Percentiles rank a stretch among this genome's conserved stretches.
phyloP scores from a whole-genome alignment of 2,797 vertebrate species.

The Austrolebias charrua region DNA sequence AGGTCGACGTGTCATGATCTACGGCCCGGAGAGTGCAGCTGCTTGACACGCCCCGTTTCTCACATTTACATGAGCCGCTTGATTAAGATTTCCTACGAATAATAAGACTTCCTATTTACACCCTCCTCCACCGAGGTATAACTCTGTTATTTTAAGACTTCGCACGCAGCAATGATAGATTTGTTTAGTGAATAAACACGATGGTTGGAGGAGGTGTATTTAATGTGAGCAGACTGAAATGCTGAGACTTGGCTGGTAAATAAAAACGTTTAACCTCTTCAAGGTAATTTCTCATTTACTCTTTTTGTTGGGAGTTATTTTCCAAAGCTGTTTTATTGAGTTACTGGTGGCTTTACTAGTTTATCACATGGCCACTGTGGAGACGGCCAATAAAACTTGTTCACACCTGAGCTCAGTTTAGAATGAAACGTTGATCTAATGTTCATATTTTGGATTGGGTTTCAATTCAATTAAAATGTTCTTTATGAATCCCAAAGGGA shows the following conservation, averaged over 20 bases:
- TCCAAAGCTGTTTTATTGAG: background rate
- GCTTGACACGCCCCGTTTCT: background rate
- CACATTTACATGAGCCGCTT: background rate
- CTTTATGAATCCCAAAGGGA: no score
- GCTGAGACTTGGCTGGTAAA: background rate
- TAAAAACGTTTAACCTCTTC: background rate
- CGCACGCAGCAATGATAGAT: background rate
- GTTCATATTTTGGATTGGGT: background rate
- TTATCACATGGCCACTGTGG: no score
- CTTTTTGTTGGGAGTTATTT: background rate
- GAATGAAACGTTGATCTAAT: background rate
- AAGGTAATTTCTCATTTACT: background rate
- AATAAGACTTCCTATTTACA: background rate
- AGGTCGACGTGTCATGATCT: constrained; percentile 12
- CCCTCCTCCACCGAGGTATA: background rate
- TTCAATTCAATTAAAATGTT: no score
- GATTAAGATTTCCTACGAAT: constrained; percentile 4
- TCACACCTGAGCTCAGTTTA: no score
- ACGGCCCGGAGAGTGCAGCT: constrained; percentile 3
- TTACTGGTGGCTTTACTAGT: no score
- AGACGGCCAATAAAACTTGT: no score
- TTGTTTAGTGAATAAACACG: background rate
- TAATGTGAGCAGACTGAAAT: background rate
- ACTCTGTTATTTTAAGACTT: background rate
- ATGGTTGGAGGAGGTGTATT: background rate